phyloP scores from a whole-genome alignment of 2,113 vertebrate species.

The Varanus salvator region DNA sequence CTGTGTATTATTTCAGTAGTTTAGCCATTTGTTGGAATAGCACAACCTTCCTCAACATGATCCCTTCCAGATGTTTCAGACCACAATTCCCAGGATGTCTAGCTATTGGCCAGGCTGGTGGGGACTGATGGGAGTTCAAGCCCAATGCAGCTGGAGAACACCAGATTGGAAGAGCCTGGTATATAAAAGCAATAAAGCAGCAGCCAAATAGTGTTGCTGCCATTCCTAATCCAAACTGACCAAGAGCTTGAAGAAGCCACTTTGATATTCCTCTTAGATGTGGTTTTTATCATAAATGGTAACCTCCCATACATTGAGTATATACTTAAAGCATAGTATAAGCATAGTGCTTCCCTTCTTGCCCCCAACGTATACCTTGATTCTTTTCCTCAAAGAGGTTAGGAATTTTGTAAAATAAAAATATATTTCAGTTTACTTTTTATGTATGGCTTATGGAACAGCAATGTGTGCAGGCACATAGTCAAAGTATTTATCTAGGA shows the following conservation, averaged over 20 bases:
- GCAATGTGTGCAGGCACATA: background rate
- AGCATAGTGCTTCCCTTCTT: background rate
- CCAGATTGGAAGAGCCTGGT: background rate
- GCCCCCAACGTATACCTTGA: background rate
- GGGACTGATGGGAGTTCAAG: background rate
- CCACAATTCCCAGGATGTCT: too few relatives aligned
- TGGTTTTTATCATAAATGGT: background rate
- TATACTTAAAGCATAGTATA: too few relatives aligned
- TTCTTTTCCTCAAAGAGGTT: background rate
- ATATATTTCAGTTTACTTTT: background rate
- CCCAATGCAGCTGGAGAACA: too few relatives aligned
- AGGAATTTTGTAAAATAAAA: conserved; percentile 17
- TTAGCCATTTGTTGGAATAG: background rate
- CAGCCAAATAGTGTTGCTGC: background rate
- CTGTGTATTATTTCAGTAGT: background rate
- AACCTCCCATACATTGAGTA: background rate
- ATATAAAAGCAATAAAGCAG: too few relatives aligned
- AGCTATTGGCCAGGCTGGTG: too few relatives aligned
- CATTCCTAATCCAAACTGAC: background rate
- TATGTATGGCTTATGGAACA: background rate
- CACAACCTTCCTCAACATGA: too few relatives aligned
- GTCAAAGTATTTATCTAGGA: background rate
- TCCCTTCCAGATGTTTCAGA: too few relatives aligned
- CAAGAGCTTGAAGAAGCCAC: background rate
- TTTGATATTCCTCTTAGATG: background rate